Base-by-base conservation (phyloP, 2,888 invertebrate genomes). In the Anoplius nigerrimus region DNA sequence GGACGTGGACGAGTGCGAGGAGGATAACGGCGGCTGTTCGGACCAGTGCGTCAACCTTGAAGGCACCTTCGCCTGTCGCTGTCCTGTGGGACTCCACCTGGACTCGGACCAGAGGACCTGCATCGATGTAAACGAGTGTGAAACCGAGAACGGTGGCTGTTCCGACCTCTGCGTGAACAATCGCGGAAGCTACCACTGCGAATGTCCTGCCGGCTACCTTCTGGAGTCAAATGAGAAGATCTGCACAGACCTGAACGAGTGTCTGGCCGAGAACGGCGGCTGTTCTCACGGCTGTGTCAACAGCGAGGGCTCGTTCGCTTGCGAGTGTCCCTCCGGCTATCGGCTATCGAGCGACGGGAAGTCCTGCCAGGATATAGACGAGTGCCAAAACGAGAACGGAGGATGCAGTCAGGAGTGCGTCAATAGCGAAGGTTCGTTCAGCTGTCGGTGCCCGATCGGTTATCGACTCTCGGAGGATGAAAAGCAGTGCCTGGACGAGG, bases 31-130 rank as follows among this genome's bases (percentile, higher is more conserved):
- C 22, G 83, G 88, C 0, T 92, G 92, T 72, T 88, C 90, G 51
- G 89, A 90, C 68, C 73, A 78, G 0, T 92, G 92, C 72, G 76
- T 76, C 11, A 91, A 91, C 66, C 83, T 85, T 0, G 85, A 88
- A 6, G 92, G 91, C 0, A 89, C 90, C 1, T 92, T 89, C 48
- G 89, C 89, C 69, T 95, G 95, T 83, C 86, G 86, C 13, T 92
- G 91, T 68, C 89, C 89, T 0, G 71, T 80, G 4, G 91, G 91
- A 0, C 90, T 87, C 67, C 74, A 67, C 69, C 80, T 85, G 5
- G 71, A 69, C n/a, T 57, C 61, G 0, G 79, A 82, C 46, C 66
- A 61, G 8, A 82, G 76, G 56, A 76, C 72, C 6, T 92, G 92
- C 72, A 86, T 74, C 83, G 88, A 89, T 72, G 79, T 88, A 66